These are phyloP conservation scores for Amphipyra tragopoginis DNA, from an alignment of 2,888 invertebrate genomes.

Conservation along the genomic window DNA sequence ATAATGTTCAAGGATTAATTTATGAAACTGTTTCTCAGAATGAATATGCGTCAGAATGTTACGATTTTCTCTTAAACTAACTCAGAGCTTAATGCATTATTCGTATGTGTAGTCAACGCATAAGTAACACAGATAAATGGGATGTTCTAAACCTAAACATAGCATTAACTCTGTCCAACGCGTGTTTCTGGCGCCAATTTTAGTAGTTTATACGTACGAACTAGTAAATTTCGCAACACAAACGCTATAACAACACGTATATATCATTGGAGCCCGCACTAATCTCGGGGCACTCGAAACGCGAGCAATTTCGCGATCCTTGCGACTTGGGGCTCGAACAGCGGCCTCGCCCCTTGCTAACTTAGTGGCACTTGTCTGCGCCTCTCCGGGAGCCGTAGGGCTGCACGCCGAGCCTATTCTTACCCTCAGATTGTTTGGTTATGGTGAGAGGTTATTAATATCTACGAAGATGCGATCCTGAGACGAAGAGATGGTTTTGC, in stretches of 20 bases:
- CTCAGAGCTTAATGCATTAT: neutral
- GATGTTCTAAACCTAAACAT: constrained; percentile 31
- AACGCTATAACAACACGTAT: constrained; percentile 21
- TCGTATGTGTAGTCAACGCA: constrained; percentile 18
- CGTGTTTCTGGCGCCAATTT: constrained; percentile 30
- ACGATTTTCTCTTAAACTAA: constrained; percentile 13
- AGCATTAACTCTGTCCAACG: constrained; percentile 15
- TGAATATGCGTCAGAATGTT: constrained; percentile 1
- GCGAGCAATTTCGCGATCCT: constrained; percentile 61
- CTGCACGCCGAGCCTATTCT: constrained; percentile 25
- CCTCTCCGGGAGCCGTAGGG: constrained; percentile 59
- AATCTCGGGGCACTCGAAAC: constrained; percentile 49
- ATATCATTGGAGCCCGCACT: constrained; percentile 37
- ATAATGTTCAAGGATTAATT: neutral
- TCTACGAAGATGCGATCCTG: too few relatives aligned
- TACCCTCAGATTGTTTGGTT: neutral
- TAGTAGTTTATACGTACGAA: constrained; percentile 27
- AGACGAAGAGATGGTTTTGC: neutral
- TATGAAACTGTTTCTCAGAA: constrained; percentile 3
- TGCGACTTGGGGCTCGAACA: constrained; percentile 43
- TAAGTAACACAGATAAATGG: constrained; percentile 43
- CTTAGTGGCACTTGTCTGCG: constrained; percentile 68
- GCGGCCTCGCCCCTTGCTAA: constrained; percentile 59
- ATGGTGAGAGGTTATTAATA: neutral
- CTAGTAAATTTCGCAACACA: constrained; percentile 26